Evolutionary conservation across 2,113 vertebrate genomes (phyloP), one percentile per base, ranked within the genome.

Genomic region (Oreochromis spilurus): DNA sequence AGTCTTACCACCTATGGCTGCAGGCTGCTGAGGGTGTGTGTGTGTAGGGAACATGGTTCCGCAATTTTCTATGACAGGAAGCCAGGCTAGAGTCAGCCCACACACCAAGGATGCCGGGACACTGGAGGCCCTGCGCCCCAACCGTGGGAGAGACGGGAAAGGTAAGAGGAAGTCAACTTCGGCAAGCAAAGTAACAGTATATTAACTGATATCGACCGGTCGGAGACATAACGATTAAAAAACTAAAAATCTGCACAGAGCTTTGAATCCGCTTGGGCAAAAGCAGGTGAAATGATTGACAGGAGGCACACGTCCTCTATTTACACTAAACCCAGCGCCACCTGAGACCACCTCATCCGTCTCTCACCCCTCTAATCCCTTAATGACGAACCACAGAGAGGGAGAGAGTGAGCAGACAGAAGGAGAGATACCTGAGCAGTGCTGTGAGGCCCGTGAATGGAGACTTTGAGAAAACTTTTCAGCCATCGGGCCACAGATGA

Each of bases 11-110:
- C 62, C 86, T 91, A 84, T 86, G 78, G 60, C 85, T 88, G 79
- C 45, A 24, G 40, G 87, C 60, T 83, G 43, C 55, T 87, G 31
- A 45, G 70, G 60, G 43, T 57, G 43, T 50, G 29, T 85, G 29
- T 85, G 87, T 67, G 58, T 26, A 81, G 65, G 62, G 81, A 65
- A 80, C 83, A 31, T 65, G 83, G 93, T 94, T 94, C 91, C 85
- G 87, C 50, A 53, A 90, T 94, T 95, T 96, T 95, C 91, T 94
- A 95, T 94, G 81, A 95, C 94, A 95, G 95, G 95, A 96, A 95
- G 88, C 81, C 19, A 13, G 53, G 78, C 84, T 94, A 89, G 91
- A 95, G 87, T 92, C 91, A 85, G 91, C 92, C 92, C 93, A 91
- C 92, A 94, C 94, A 94, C 87, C 91, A 83, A 94, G 94, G 93